Conservation (phyloP, 2,113 vertebrate genomes). For the Chaenogobius annularis region DNA sequence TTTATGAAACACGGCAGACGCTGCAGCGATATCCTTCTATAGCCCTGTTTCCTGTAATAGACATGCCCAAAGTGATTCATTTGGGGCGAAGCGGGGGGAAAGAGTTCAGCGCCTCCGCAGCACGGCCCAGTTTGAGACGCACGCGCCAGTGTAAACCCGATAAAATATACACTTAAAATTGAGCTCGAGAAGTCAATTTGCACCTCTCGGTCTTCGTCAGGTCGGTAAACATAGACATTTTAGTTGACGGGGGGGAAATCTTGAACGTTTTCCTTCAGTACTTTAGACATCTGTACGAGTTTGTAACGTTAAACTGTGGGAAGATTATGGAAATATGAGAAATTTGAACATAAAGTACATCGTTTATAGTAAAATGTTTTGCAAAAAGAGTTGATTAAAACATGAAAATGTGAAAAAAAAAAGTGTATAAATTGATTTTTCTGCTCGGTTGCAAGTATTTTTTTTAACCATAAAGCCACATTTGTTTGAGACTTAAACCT, state of each 20-base stretch:
- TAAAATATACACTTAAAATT: slow-evolving; percentile 18
- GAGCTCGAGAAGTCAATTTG: slow-evolving; percentile 32
- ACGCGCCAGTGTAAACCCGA: slow-evolving; percentile 44
- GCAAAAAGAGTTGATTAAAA: too few species aligned
- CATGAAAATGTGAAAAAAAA: too few species aligned
- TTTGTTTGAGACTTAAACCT: too few species aligned
- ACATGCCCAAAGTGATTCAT: slow-evolving; percentile 19
- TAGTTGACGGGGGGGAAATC: neutral
- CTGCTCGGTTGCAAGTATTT: too few species aligned
- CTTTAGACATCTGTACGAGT: too few species aligned
- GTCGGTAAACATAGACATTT: neutral
- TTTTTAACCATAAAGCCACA: too few species aligned
- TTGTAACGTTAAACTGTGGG: too few species aligned
- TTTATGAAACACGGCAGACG: slow-evolving; percentile 17
- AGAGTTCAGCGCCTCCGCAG: slow-evolving; percentile 22
- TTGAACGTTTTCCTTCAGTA: too few species aligned
- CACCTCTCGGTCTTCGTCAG: neutral
- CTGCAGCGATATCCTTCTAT: slow-evolving; percentile 12
- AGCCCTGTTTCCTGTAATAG: slow-evolving; percentile 16
- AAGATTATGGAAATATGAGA: too few species aligned
- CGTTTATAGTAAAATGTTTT: too few species aligned
- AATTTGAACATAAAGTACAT: too few species aligned
- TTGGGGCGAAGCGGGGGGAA: neutral
- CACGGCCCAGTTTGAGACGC: slow-evolving; percentile 12
- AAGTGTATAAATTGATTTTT: too few species aligned